These are phyloP conservation scores for Anneissia japonica DNA, from an alignment of 35 echinoderm and acorn worm species.

Conservation along the genomic window DNA sequence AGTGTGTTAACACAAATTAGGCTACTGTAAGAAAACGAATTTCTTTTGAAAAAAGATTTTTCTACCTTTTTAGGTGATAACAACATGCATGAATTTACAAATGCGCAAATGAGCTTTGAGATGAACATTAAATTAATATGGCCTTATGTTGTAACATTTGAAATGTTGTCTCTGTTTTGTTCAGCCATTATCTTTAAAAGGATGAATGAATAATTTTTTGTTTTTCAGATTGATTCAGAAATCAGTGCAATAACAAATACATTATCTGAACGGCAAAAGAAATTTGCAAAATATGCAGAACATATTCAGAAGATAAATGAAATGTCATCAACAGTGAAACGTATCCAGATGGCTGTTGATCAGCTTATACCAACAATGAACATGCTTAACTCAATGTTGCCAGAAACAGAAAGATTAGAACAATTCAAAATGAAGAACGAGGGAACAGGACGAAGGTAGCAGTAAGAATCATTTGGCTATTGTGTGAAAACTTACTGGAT, in stretches of 20 bases:
- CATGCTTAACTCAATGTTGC: conserved; percentile 73
- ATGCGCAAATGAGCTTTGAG: too few species aligned
- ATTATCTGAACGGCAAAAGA: conserved; percentile 64
- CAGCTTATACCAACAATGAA: conserved; percentile 90
- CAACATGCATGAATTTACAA: too few species aligned
- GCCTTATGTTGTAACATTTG: too few species aligned
- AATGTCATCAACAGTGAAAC: conserved; percentile 68
- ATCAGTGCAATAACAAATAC: conserved; percentile 47
- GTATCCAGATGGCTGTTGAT: conserved; percentile 69
- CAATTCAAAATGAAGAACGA: conserved; percentile 69
- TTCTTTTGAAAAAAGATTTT: too few species aligned
- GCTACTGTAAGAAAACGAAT: too few species aligned
- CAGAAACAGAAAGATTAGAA: conserved; percentile 72
- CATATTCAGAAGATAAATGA: conserved; percentile 92
- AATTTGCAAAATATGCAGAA: conserved; percentile 83
- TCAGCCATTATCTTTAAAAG: too few species aligned
- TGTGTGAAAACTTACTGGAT: too few species aligned
- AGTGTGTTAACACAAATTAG: too few species aligned
- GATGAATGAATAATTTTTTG: background rate
- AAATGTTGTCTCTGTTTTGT: too few species aligned
- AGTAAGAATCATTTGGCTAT: too few species aligned
- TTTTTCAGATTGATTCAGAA: conserved; percentile 60
- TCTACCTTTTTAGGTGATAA: too few species aligned
- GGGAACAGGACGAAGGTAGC: background rate
- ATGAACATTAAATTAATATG: too few species aligned